Conservation (phyloP, 2,797 vertebrate genomes). For the Enteromius mattozi region DNA sequence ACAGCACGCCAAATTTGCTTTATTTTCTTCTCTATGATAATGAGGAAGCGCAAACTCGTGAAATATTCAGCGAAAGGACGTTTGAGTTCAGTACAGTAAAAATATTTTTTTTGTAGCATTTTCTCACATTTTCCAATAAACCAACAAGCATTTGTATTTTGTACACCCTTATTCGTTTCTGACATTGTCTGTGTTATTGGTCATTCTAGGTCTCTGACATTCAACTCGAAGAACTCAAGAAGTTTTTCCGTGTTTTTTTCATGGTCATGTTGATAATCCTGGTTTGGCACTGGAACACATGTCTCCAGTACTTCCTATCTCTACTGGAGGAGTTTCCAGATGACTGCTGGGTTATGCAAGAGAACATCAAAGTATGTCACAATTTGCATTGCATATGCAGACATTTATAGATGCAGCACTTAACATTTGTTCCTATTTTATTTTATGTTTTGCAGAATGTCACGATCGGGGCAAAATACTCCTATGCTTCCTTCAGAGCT, state of each 20-base stretch:
- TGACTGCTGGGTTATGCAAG: slow-evolving; percentile 77
- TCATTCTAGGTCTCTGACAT: slow-evolving; percentile 74
- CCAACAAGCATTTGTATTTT: neutral
- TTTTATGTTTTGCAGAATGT: slow-evolving; percentile 65
- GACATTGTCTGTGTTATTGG: neutral
- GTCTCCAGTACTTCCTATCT: slow-evolving; percentile 80
- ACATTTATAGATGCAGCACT: neutral
- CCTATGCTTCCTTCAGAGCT: too few relatives aligned
- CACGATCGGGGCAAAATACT: slow-evolving; percentile 77
- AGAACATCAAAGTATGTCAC: slow-evolving; percentile 74
- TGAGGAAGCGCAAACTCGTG: too few relatives aligned
- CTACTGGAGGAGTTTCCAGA: slow-evolving; percentile 78
- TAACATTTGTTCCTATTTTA: neutral
- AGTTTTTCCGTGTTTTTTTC: slow-evolving; percentile 75
- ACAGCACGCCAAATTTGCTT: too few relatives aligned
- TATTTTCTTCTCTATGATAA: too few relatives aligned
- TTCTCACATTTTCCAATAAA: neutral
- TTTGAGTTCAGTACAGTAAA: neutral
- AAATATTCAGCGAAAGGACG: neutral
- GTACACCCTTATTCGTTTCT: neutral
- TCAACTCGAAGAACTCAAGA: slow-evolving; percentile 74
- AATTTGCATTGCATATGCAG: neutral
- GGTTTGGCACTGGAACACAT: slow-evolving; percentile 81
- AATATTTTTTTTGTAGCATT: neutral
- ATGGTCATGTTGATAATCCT: slow-evolving; percentile 79